Evolutionary conservation across 2,888 invertebrate species (phyloP), one percentile per base, ranked within the genome.

Genomic region (Eupithecia tripunctaria): DNA sequence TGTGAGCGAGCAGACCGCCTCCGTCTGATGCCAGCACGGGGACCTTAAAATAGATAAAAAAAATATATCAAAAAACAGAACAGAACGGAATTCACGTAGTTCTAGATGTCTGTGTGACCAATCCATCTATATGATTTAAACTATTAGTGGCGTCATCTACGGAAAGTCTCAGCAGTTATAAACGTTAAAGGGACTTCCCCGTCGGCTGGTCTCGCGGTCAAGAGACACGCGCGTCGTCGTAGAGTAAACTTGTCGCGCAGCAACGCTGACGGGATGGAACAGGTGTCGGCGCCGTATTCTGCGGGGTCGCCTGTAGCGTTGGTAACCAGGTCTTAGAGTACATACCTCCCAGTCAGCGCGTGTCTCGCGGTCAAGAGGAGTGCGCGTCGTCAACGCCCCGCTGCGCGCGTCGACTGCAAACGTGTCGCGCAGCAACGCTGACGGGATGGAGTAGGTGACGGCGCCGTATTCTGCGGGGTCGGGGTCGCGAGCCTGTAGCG

Each of bases 11-110:
- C 86, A 96, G 95, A 78, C 98, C 96, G 78, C 98, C 98, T 59
- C 96, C 96, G 91, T 99, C 99, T 43, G 96, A 96, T 14, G 98
- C 99, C 90, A 96, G 95, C 36, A 99, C 95, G 0, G 97, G 97
- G 79, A 99, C 95, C 64, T 63, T 8, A 60, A n/a, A 47, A 47
- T 8, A 47, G 47, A n/a, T 43, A 6, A 18, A 43, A 43, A 18
- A 6, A 7, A 43, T 43, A 43, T 38, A n/a, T 14, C 14, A 38
- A 38, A 14, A 4, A 12, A 43, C 18, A 43, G 18, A 43, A 41
- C 41, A 18, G 5, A 18, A 18, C 15, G 6, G 43, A 43, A 43
- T 43, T 18, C 15, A 43, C 7, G 18, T 0, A 18, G 15, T 43
- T 15, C 5, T 43, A 43, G n/a, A n/a, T n/a, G n/a, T n/a, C 2